A percentile compares a stretch with the other conserved stretches of the same genome.
phyloP scores from a whole-genome alignment of 2,888 invertebrate genomes.

The Metallyticus violacea region DNA sequence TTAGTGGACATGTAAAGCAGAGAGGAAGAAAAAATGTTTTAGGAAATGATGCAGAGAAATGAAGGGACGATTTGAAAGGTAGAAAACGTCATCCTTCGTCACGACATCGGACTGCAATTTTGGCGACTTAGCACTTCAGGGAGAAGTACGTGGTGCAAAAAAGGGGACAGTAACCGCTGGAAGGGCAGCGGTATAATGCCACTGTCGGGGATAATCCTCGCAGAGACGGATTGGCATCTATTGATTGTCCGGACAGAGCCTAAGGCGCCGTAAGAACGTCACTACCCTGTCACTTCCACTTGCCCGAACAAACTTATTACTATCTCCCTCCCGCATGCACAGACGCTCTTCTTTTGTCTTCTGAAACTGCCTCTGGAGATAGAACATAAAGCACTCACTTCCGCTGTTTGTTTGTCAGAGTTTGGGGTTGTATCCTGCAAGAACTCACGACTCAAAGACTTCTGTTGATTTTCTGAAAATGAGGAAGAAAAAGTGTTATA shows the following conservation, averaged over 20 bases:
- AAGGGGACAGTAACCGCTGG: background rate
- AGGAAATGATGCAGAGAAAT: no score
- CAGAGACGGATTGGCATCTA: background rate
- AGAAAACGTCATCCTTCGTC: background rate
- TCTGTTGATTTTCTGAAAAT: no score
- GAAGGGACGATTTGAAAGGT: background rate
- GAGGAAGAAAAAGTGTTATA: no score
- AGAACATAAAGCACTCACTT: background rate
- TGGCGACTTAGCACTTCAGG: background rate
- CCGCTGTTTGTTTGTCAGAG: background rate
- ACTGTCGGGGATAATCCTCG: background rate
- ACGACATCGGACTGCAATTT: background rate
- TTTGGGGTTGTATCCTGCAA: background rate
- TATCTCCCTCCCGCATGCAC: background rate
- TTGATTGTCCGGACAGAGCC: background rate
- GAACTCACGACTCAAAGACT: no score
- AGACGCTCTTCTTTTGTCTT: background rate
- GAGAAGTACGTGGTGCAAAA: background rate
- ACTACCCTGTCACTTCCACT: slow-evolving; percentile 5
- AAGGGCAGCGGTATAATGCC: background rate
- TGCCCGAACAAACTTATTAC: background rate
- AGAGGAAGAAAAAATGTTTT: no score
- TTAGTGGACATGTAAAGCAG: no score
- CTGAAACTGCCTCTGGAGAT: background rate
- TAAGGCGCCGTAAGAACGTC: background rate